Evolutionary conservation across 2,888 invertebrate species (phyloP).

Genomic region (Alsophila aescularia): DNA sequence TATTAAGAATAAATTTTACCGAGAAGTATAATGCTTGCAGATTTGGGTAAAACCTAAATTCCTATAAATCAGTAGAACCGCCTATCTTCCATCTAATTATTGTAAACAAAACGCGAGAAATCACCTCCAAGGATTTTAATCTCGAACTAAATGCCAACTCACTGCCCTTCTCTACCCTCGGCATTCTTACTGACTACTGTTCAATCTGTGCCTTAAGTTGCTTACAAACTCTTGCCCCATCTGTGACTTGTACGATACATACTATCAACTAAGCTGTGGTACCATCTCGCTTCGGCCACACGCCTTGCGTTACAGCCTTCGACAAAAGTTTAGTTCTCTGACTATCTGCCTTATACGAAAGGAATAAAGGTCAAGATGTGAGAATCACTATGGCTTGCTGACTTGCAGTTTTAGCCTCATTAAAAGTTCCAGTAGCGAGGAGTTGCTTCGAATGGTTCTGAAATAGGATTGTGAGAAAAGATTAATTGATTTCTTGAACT

Average conservation of each 20-base stretch:
- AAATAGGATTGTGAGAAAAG: constrained; percentile 31
- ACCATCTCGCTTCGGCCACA: constrained; percentile 6
- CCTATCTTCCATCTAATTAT: constrained; percentile 29
- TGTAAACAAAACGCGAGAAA: constrained; percentile 36
- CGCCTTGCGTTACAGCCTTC: constrained; percentile 14
- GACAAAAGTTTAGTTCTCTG: background rate
- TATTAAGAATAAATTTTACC: too few species aligned
- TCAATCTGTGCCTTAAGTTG: constrained; percentile 1
- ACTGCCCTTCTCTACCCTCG: constrained; percentile 24
- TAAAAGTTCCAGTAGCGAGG: constrained; percentile 43
- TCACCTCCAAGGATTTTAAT: constrained; percentile 25
- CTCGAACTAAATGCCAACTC: constrained; percentile 28
- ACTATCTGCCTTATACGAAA: background rate
- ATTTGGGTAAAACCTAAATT: background rate
- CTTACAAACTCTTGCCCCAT: constrained; percentile 1
- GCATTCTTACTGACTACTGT: background rate
- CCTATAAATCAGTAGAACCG: constrained; percentile 1
- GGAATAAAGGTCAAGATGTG: background rate
- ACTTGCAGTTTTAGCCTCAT: constrained; percentile 41
- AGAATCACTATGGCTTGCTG: constrained; percentile 1
- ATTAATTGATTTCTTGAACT: constrained; percentile 31
- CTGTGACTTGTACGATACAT: background rate
- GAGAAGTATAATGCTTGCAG: too few species aligned
- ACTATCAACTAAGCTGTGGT: constrained; percentile 3
- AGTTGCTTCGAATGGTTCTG: constrained; percentile 14